Percentiles rank a stretch among this genome's conserved stretches.
Evolutionary conservation across 2,888 invertebrate genomes (phyloP).

Genomic region (Drosophila monieri): DNA sequence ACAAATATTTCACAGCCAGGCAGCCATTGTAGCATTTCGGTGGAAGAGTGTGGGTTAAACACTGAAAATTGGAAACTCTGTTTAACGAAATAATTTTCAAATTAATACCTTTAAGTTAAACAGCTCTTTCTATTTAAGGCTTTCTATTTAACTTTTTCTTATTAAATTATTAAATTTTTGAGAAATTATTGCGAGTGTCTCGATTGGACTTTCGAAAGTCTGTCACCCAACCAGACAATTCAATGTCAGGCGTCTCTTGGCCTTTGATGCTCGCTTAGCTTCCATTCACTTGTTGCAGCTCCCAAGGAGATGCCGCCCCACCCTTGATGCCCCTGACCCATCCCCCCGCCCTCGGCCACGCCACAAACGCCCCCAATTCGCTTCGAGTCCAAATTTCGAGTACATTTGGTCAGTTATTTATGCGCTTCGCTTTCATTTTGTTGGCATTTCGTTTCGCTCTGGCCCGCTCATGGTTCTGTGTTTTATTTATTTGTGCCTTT

Average conservation of each 20-base stretch:
- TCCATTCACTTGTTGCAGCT: slow-evolving; percentile 74
- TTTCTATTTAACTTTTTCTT: background rate
- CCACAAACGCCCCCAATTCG: slow-evolving; percentile 6
- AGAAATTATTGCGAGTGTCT: slow-evolving; percentile 10
- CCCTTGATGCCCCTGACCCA: slow-evolving; percentile 6
- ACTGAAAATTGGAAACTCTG: background rate
- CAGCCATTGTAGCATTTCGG: slow-evolving; percentile 20
- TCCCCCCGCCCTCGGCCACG: slow-evolving; percentile 6
- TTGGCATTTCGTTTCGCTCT: slow-evolving; percentile 19
- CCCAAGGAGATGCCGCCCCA: slow-evolving; percentile 50
- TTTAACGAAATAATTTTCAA: background rate
- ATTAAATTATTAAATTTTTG: too few species aligned
- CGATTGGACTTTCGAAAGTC: slow-evolving; percentile 37
- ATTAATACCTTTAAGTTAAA: too few species aligned
- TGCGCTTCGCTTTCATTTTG: slow-evolving; percentile 49
- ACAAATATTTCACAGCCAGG: slow-evolving; percentile 43
- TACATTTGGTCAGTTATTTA: slow-evolving; percentile 66
- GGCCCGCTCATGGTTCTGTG: slow-evolving; percentile 28
- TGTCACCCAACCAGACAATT: slow-evolving; percentile 71
- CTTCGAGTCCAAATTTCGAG: slow-evolving; percentile 33
- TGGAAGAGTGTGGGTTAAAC: slow-evolving; percentile 12
- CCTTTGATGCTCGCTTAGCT: slow-evolving; percentile 66
- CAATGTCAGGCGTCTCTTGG: slow-evolving; percentile 64
- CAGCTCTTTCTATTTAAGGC: too few species aligned
- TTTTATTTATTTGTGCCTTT: slow-evolving; percentile 73